Percentiles rank a stretch among this genome's conserved stretches.
Conservation (phyloP, 2,113 vertebrate genomes). For the Pyxicephalus adspersus region DNA sequence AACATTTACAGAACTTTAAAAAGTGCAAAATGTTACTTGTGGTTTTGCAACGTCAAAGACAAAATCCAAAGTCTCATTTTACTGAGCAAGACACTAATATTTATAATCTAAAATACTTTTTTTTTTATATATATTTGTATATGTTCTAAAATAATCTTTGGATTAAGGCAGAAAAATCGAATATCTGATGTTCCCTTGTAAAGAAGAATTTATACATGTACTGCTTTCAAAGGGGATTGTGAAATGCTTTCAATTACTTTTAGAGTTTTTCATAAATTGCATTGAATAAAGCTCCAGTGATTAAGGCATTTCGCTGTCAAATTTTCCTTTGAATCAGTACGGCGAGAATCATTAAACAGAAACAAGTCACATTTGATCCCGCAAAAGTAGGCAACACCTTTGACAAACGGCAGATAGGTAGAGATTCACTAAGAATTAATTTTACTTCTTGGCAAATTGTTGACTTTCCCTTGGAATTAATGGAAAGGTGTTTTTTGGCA, state of each 20-base stretch:
- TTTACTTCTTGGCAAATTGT: not conserved
- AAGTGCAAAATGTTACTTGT: slow-evolving; percentile 35
- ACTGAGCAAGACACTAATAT: not conserved
- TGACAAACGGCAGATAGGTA: not conserved
- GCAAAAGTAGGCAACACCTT: too few relatives aligned
- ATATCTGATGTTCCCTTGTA: not conserved
- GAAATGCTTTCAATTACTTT: not conserved
- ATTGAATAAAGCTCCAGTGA: not conserved
- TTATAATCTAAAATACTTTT: not conserved
- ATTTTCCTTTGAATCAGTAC: not conserved
- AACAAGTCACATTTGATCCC: not conserved
- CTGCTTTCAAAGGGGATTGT: not conserved
- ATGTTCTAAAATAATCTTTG: slow-evolving; percentile 10
- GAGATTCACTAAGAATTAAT: not conserved
- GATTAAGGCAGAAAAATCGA: slow-evolving; percentile 38
- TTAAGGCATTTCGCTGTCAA: slow-evolving; percentile 5
- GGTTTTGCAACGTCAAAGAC: not conserved
- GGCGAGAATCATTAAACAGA: not conserved
- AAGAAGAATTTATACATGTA: not conserved
- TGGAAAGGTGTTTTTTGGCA: too few relatives aligned
- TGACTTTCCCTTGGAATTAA: too few relatives aligned
- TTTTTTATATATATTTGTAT: not conserved
- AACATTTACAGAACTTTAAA: slow-evolving; percentile 50
- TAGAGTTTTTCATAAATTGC: not conserved
- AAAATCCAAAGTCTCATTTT: slow-evolving; percentile 19